These are phyloP conservation scores for Hofmannophila pseudospretella DNA, from an alignment of 2,888 invertebrate species.

Conservation along the genomic window DNA sequence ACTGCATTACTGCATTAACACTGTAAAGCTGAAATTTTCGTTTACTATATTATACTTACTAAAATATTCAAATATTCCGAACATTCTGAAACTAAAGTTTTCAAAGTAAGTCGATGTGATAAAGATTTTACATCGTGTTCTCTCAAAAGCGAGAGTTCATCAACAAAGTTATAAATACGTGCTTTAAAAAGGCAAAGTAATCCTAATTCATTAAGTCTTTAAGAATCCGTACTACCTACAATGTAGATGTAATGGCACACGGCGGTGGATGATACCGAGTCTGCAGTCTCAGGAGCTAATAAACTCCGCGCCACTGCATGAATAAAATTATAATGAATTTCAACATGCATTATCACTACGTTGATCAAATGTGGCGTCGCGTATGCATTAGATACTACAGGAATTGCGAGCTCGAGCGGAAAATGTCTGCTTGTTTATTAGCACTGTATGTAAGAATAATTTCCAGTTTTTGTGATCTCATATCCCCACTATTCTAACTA, in stretches of 20 bases:
- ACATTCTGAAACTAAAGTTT: no score
- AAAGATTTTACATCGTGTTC: no score
- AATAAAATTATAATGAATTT: slow-evolving; percentile 72
- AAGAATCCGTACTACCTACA: slow-evolving; percentile 28
- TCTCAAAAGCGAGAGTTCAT: no score
- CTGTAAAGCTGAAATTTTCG: no score
- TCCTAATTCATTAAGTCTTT: slow-evolving; percentile 22
- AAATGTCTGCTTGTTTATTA: slow-evolving; percentile 3
- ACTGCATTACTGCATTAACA: no score
- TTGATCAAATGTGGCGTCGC: slow-evolving; percentile 48
- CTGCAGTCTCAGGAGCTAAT: slow-evolving; percentile 28
- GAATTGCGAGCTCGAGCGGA: slow-evolving; percentile 12
- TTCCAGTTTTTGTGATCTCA: no score
- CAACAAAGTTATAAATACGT: not conserved
- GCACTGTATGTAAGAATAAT: no score
- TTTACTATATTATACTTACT: no score
- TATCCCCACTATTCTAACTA: no score
- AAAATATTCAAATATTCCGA: no score
- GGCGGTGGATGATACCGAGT: slow-evolving; percentile 10
- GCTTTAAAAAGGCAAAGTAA: slow-evolving; percentile 23
- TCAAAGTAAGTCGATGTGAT: no score
- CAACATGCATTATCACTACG: slow-evolving; percentile 42
- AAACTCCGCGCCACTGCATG: slow-evolving; percentile 47
- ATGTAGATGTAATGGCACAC: slow-evolving; percentile 22
- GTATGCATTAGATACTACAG: slow-evolving; percentile 41